These are phyloP conservation scores for Brachionus angularis DNA, from an alignment of 1,140 invertebrate species.

Conservation along the genomic window DNA sequence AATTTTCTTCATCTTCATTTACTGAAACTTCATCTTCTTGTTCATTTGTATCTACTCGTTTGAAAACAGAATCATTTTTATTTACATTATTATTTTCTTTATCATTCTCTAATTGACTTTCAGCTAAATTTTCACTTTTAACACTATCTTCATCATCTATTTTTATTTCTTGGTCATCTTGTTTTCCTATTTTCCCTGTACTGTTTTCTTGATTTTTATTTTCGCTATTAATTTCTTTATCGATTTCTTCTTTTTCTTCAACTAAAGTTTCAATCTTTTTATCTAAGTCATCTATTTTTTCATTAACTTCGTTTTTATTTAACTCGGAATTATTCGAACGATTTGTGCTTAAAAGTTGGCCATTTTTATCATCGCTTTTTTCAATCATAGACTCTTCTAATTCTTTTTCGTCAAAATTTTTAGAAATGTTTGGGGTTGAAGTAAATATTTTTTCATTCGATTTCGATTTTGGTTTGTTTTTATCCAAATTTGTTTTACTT, in stretches of 20 bases:
- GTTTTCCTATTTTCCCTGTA: too few relatives aligned
- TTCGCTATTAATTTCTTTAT: too few relatives aligned
- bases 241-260: too few relatives aligned
- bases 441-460: background rate
- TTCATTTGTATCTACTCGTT: background rate
- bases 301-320: too few relatives aligned
- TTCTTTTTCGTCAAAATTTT: slow-evolving; percentile 20
- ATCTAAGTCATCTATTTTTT: too few relatives aligned
- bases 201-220: too few relatives aligned
- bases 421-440: slow-evolving; percentile 16
- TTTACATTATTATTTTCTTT: background rate
- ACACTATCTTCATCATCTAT: background rate
- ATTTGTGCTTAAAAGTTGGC: too few relatives aligned
- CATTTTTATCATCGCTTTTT: background rate
- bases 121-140: background rate
- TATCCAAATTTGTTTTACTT: background rate
- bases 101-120: background rate
- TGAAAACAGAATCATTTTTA: background rate
- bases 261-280: too few relatives aligned
- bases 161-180: background rate
- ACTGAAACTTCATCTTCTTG: background rate
- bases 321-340: too few relatives aligned
- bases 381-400: slow-evolving; percentile 11
- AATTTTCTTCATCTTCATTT: background rate
- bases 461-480: background rate